Conservation (phyloP, 2,888 invertebrate species). For the Luperina testacea region DNA sequence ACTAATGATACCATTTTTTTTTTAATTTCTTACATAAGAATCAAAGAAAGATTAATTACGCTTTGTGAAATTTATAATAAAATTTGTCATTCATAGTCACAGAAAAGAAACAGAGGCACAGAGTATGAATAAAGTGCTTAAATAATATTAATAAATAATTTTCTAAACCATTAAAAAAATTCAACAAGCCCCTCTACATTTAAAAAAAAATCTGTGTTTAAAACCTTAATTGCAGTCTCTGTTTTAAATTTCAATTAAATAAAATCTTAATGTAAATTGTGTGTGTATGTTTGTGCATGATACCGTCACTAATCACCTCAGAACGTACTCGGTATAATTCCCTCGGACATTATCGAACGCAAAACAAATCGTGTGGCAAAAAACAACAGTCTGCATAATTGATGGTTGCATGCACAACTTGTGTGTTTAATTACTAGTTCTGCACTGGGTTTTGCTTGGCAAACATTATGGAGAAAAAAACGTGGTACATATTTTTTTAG, state of each 20-base stretch:
- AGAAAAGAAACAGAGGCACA: neutral
- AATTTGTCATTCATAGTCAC: neutral
- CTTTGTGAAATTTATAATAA: neutral
- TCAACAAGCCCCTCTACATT: neutral
- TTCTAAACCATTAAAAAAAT: conserved; percentile 23
- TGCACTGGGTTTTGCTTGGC: conserved; percentile 43
- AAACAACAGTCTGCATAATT: conserved; percentile 52
- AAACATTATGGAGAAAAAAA: conserved; percentile 19
- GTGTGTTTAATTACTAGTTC: conserved; percentile 53
- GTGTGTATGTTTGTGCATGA: conserved; percentile 44
- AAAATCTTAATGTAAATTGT: conserved; percentile 33
- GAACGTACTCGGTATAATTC: conserved; percentile 44
- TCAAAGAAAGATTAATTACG: neutral
- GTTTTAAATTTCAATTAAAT: conserved; percentile 13
- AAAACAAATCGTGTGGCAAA: conserved; percentile 64
- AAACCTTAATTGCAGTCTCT: conserved; percentile 26
- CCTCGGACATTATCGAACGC: conserved; percentile 58
- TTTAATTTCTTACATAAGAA: neutral
- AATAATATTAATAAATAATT: too few relatives aligned
- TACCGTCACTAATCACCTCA: conserved; percentile 52
- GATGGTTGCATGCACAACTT: conserved; percentile 58
- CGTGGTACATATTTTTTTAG: neutral
- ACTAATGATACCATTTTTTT: neutral
- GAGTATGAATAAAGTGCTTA: neutral
- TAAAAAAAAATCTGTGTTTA: neutral